Evolutionary conservation across 2,797 vertebrate species (phyloP), one percentile per base, ranked within the genome.

Genomic region (Otolemur crassicaudatus): DNA sequence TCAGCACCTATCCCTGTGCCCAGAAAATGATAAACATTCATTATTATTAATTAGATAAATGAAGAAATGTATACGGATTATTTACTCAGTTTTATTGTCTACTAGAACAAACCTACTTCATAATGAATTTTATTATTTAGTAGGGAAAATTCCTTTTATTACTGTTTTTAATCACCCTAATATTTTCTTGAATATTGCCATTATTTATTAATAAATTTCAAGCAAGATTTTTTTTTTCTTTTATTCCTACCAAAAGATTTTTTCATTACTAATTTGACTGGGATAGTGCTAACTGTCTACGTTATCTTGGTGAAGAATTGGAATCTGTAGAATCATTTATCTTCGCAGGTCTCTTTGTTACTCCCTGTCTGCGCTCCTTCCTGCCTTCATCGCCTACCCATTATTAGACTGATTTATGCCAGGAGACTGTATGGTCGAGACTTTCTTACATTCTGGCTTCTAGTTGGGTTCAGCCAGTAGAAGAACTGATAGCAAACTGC

Each of bases 21-120:
- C 72, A 56, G 37, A 11, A 90, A 94, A 65, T 80, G 65, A 65
- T 61, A 58, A 89, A 27, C 34, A 85, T 70, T 80, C 34, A 63
- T 88, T 85, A 65, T n/a, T 73, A 75, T 76, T 89, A 75, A 81
- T 29, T 88, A 46, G 79, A 87, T 77, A 60, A 91, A 27, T 14
- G 22, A 88, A 87, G 23, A 87, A 1, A 85, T 23, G 40, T 34
- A 37, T 56, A 69, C 23, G 3, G 19, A 58, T 81, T 76, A 89
- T 89, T 43, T 75, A 69, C n/a, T 77, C 16, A 85, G 19, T 58
- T 94, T 13, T 34, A 43, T 70, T 69, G 40, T 23, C 6, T 2
- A 49, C 53, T 65, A 37, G 25, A 91, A 88, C 2, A 13, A 77
- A 14, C 5, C 70, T 81, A 6, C 29, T 56, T 8, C 85, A 43